These are phyloP conservation scores for Sitodiplosis mosellana DNA, from an alignment of 1,140 invertebrate species.

Conservation along the genomic window DNA sequence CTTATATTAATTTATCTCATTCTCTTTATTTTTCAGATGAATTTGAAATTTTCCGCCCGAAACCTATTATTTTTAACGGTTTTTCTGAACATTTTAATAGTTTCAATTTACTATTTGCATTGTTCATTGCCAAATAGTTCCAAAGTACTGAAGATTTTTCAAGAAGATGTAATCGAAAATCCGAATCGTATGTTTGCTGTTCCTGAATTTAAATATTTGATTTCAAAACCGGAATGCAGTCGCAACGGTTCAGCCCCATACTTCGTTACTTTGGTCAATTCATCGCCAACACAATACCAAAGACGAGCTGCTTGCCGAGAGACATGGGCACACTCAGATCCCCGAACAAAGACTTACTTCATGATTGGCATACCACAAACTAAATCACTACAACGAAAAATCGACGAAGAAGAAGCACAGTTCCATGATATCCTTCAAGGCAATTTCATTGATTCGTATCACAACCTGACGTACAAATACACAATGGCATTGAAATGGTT, in stretches of 20 bases:
- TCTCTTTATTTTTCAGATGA: too few species aligned
- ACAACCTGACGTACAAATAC: constrained; percentile 77
- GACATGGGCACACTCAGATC: too few species aligned
- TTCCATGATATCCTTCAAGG: constrained; percentile 61
- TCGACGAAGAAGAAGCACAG: constrained; percentile 37
- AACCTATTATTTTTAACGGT: too few species aligned
- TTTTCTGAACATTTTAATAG: too few species aligned
- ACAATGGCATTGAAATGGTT: constrained; percentile 67
- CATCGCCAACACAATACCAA: constrained; percentile 38
- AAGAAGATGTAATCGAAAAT: too few species aligned
- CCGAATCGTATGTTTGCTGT: too few species aligned
- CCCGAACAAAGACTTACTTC: constrained; percentile 43
- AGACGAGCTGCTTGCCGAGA: constrained; percentile 40
- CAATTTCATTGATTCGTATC: constrained; percentile 57
- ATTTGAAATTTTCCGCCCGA: too few species aligned
- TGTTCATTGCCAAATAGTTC: too few species aligned
- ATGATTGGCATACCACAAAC: constrained; percentile 38
- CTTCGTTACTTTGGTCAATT: constrained; percentile 45
- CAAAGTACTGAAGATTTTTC: too few species aligned
- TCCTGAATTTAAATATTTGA: constrained; percentile 33
- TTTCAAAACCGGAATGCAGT: constrained; percentile 33
- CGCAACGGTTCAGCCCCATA: constrained; percentile 14
- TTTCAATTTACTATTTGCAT: too few species aligned
- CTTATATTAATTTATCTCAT: too few species aligned
- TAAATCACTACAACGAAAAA: constrained; percentile 20